phyloP scores from a whole-genome alignment of 2,113 vertebrate genomes.

The Emydura subglobosa region DNA sequence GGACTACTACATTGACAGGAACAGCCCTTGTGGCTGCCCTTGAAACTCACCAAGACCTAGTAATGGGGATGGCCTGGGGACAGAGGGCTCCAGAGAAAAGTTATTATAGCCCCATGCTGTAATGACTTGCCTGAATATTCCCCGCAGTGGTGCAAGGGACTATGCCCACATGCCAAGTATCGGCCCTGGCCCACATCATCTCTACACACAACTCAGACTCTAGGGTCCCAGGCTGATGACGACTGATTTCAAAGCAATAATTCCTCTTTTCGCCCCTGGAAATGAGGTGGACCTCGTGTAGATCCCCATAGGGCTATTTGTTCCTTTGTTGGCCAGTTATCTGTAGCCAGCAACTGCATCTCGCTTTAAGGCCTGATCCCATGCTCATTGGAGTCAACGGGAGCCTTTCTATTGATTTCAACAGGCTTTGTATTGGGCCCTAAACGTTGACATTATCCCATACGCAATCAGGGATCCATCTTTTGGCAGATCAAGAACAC shows the following conservation, averaged over 20 bases:
- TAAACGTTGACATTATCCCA: background rate
- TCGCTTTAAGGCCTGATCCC: background rate
- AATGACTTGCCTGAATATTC: background rate
- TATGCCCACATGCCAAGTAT: background rate
- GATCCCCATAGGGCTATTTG: rapidly evolving
- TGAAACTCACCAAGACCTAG: background rate
- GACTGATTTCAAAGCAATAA: background rate
- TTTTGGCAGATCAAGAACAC: background rate
- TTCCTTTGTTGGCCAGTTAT: rapidly evolving
- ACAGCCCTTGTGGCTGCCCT: background rate
- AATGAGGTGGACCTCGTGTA: background rate
- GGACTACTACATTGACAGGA: background rate
- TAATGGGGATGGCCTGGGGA: background rate
- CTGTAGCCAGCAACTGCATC: rapidly evolving
- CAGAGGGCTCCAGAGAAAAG: background rate
- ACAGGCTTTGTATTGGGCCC: too few relatives aligned
- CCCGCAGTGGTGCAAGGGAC: background rate
- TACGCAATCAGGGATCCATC: background rate
- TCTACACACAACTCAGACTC: background rate
- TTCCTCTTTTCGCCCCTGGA: background rate
- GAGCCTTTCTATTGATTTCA: background rate
- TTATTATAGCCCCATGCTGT: background rate
- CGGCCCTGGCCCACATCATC: background rate
- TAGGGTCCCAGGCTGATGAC: background rate
- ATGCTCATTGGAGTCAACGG: background rate